phyloP scores from a whole-genome alignment of 2,888 invertebrate species.

The Eumacrocentrus americanus region DNA sequence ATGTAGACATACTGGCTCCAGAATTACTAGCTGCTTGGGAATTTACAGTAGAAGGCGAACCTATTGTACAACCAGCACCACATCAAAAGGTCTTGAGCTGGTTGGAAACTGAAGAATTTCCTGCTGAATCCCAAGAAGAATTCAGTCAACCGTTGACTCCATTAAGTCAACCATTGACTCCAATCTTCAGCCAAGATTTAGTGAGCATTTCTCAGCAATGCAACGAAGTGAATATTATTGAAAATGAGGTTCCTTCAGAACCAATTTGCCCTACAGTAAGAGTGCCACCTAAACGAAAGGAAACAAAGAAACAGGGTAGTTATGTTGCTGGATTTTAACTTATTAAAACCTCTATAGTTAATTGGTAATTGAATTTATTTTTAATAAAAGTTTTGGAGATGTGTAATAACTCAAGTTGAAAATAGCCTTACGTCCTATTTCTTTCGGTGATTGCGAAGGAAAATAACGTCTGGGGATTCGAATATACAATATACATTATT shows the following conservation, averaged over 20 bases:
- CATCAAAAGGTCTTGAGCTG: conserved; percentile 55
- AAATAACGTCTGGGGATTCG: not conserved
- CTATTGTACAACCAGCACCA: conserved; percentile 42
- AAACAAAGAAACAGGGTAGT: not conserved
- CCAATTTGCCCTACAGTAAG: not conserved
- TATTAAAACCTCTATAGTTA: not conserved
- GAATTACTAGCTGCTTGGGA: conserved; percentile 55
- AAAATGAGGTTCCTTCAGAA: not conserved
- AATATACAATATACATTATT: not conserved
- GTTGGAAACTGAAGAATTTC: conserved; percentile 42
- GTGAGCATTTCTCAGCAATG: conserved; percentile 46
- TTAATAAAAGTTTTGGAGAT: not conserved
- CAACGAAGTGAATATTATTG: not conserved
- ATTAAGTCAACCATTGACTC: too few relatives aligned
- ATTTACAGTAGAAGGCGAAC: conserved; percentile 44
- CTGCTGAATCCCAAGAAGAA: conserved; percentile 29
- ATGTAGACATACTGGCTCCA: conserved; percentile 53
- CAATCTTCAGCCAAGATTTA: conserved; percentile 47
- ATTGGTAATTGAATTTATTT: not conserved
- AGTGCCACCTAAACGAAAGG: not conserved
- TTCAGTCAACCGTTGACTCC: too few relatives aligned
- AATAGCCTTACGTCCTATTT: not conserved
- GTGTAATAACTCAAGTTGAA: not conserved
- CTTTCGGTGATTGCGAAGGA: not conserved
- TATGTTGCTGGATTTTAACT: conserved; percentile 11